These are phyloP conservation scores for Caenorhabditis sinica DNA, from an alignment of 2,888 invertebrate genomes.

Conservation along the genomic window DNA sequence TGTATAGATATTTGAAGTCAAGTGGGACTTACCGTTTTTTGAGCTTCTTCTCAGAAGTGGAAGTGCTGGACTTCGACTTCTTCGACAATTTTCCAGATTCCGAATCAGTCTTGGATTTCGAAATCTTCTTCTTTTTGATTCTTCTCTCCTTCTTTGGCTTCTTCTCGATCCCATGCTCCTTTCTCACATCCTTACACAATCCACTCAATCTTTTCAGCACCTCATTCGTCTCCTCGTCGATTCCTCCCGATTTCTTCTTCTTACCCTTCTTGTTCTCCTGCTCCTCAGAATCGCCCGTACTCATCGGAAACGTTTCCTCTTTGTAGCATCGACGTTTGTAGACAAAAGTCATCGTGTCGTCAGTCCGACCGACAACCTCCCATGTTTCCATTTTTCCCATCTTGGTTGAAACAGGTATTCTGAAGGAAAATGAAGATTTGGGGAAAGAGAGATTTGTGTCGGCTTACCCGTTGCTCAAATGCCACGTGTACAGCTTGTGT, in stretches of 20 bases:
- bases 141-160: not conserved
- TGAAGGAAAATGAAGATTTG: too few species aligned
- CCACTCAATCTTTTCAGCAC: conserved; percentile 4
- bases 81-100: not conserved
- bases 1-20: too few species aligned
- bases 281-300: not conserved
- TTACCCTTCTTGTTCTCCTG: not conserved
- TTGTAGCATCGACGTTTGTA: conserved; percentile 20
- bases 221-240: not conserved
- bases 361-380: conserved; percentile 21
- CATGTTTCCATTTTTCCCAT: conserved; percentile 39
- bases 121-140: not conserved
- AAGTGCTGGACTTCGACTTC: not conserved
- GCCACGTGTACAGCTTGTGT: not conserved
- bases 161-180: not conserved
- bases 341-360: not conserved
- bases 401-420: not conserved
- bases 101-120: not conserved
- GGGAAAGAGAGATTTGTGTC: too few species aligned
- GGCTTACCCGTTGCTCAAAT: not conserved
- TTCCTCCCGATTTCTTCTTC: too few species aligned
- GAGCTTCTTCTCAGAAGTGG: not conserved
- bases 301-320: conserved; percentile 10
- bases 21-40: too few species aligned
- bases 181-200: conserved; percentile 11